These are phyloP conservation scores for Tridacna gigas DNA, from an alignment of 2,888 invertebrate genomes.

Conservation along the genomic window DNA sequence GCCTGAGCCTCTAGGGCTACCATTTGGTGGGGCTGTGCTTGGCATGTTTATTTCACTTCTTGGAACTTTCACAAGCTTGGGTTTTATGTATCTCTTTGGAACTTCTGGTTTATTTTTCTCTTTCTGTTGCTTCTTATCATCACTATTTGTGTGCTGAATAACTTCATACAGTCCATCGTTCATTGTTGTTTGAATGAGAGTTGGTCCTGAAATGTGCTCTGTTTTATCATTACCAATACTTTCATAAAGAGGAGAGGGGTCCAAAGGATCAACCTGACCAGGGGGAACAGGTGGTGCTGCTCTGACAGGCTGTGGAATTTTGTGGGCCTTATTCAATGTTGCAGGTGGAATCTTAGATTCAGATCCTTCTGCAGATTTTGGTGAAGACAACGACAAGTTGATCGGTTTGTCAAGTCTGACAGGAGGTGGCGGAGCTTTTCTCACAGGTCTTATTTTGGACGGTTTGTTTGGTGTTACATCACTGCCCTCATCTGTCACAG, in stretches of 20 bases:
- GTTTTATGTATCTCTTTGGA: conserved; percentile 72
- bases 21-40: conserved; percentile 22
- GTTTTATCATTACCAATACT: conserved; percentile 19
- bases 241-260: conserved; percentile 37
- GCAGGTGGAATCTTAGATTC: conserved; percentile 38
- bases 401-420: background rate
- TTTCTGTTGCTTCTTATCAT: conserved; percentile 16
- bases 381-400: background rate
- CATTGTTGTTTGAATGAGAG: conserved; percentile 14
- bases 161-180: conserved; percentile 46
- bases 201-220: conserved; percentile 30
- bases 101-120: conserved; percentile 65
- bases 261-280: background rate
- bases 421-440: conserved; percentile 70
- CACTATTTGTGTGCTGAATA: conserved; percentile 33
- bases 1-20: conserved; percentile 1
- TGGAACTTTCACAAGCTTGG: conserved; percentile 73
- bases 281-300: conserved; percentile 27
- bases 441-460: conserved; percentile 60
- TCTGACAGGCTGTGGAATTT: conserved; percentile 48
- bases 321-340: conserved; percentile 36
- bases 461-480: conserved; percentile 12
- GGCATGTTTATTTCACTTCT: conserved; percentile 51
- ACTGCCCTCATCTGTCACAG: conserved; percentile 21
- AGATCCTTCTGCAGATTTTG: background rate